Evolutionary conservation across 2,797 vertebrate species (phyloP).

Genomic region (Neosilurus hyrtlii): DNA sequence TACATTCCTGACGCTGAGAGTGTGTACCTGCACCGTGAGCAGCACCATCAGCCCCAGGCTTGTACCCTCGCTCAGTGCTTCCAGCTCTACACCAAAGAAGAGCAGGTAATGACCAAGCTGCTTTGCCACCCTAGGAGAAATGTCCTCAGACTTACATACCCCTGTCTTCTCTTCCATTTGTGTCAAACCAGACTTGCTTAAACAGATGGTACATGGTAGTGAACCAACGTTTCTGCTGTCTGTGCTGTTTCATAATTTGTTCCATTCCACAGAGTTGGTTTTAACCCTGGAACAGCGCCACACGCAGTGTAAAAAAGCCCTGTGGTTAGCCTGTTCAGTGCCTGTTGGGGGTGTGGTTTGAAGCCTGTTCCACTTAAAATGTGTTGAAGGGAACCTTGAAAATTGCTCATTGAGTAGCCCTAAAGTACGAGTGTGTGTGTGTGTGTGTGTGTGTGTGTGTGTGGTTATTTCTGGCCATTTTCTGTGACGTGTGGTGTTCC

Average conservation of each 20-base stretch:
- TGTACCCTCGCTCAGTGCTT: slow-evolving; percentile 98
- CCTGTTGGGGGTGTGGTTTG: slow-evolving; percentile 45
- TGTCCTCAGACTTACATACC: not conserved
- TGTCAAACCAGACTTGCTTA: slow-evolving; percentile 11
- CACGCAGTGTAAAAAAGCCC: slow-evolving; percentile 47
- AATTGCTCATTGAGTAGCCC: slow-evolving; percentile 43
- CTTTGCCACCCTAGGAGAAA: not conserved
- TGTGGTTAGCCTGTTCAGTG: slow-evolving; percentile 59
- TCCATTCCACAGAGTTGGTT: slow-evolving; percentile 42
- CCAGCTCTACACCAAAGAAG: slow-evolving; percentile 99
- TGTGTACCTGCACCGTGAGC: slow-evolving; percentile 90
- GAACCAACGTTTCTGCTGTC: slow-evolving; percentile 55
- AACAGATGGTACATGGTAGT: slow-evolving; percentile 29
- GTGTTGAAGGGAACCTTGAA: slow-evolving; percentile 48
- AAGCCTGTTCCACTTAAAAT: slow-evolving; percentile 38
- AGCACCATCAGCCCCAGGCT: slow-evolving; percentile 93
- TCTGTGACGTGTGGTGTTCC: slow-evolving; percentile 56
- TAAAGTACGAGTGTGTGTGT: not conserved
- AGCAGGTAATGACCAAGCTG: slow-evolving; percentile 79
- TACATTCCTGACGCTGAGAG: slow-evolving; percentile 96
- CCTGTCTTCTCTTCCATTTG: not conserved
- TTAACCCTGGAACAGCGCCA: slow-evolving; percentile 39
- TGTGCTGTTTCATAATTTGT: slow-evolving; percentile 59
- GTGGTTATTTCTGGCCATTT: not conserved
- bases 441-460: not conserved